Percentiles rank a stretch among this genome's conserved stretches.
Conservation (phyloP, 2,797 vertebrate genomes). For the Avahi laniger region DNA sequence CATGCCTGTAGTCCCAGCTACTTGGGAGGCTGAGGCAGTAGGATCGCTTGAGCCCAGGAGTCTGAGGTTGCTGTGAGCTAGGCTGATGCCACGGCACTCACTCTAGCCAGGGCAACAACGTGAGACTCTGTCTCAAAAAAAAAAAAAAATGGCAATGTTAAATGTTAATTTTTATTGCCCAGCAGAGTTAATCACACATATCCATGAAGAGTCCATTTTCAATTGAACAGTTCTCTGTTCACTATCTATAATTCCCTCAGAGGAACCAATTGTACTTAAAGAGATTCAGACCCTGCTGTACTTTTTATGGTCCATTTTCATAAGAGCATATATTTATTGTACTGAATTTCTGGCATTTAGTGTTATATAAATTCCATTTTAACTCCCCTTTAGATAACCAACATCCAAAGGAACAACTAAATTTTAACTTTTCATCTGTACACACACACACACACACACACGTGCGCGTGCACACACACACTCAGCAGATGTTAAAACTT, state of each 20-base stretch:
- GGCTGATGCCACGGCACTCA: too few relatives aligned
- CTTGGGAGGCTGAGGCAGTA: too few relatives aligned
- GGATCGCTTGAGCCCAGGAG: too few relatives aligned
- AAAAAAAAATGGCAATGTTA: constrained; percentile 78
- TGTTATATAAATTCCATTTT: not conserved
- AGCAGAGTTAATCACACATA: constrained; percentile 81
- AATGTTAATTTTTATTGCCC: constrained; percentile 81
- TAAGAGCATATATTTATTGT: constrained; percentile 58
- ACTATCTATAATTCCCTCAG: constrained; percentile 83
- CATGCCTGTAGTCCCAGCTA: too few relatives aligned
- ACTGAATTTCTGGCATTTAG: constrained; percentile 45
- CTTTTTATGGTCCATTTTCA: constrained; percentile 70
- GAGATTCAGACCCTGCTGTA: constrained; percentile 62
- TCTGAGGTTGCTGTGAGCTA: too few relatives aligned
- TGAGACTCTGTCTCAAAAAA: too few relatives aligned
- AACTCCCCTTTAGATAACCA: not conserved
- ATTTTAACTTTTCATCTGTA: not conserved
- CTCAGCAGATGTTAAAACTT: not conserved
- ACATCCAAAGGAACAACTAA: not conserved
- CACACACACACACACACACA: not conserved
- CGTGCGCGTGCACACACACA: not conserved
- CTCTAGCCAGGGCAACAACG: too few relatives aligned
- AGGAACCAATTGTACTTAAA: constrained; percentile 71
- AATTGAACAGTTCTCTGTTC: constrained; percentile 83
- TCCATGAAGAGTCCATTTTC: constrained; percentile 81